Evolutionary conservation across 2,113 vertebrate genomes (phyloP), one percentile per base, ranked within the genome.

Genomic region (Echinops telfairi): DNA sequence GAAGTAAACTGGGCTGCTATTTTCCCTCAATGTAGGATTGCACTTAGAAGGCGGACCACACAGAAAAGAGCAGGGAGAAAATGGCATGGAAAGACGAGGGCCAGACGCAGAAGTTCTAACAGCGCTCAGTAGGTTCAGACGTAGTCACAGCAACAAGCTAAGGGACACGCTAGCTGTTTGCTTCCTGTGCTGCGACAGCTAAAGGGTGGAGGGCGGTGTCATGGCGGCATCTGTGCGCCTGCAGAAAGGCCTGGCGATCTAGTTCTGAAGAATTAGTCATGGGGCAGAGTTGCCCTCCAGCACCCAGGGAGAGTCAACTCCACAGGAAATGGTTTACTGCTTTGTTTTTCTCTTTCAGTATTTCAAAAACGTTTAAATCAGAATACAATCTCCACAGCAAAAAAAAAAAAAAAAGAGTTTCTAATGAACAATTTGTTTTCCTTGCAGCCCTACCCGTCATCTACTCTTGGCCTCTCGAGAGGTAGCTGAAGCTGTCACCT

Each of bases 11-110:
- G 4, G 62, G 58, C 43, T 15, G 40, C 29, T 53, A 3, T 40
- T 75, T 38, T 27, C 33, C n/a, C 68, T 57, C 88, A 84, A 43
- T 36, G 68, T 23, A 66, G 17, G 62, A 23, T 84, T 38, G 12
- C 22, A 33, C 20, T 71, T n/a, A 43, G 14, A 43, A 64, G 15
- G 43, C 16, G 66, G 78, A 77, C 43, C 82, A 16, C 33, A 27
- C 85, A 75, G 77, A 89, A 86, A 22, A 14, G 81, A 71, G 25
- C 86, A 88, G 9, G 38, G 38, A 40, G 17, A 27, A 89, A 90
- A 47, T 17, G 70, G 89, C 89, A 79, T 25, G 4, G 14, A 3
- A 47, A 75, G 40, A 38, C 14, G 53, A 23, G 77, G 64, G 31
- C 83, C 23, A 66, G 29, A 43, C 76, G 57, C 11, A 75, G n/a